These are phyloP conservation scores for Smittia aterrima DNA, from an alignment of 2,888 invertebrate genomes.

Conservation along the genomic window DNA sequence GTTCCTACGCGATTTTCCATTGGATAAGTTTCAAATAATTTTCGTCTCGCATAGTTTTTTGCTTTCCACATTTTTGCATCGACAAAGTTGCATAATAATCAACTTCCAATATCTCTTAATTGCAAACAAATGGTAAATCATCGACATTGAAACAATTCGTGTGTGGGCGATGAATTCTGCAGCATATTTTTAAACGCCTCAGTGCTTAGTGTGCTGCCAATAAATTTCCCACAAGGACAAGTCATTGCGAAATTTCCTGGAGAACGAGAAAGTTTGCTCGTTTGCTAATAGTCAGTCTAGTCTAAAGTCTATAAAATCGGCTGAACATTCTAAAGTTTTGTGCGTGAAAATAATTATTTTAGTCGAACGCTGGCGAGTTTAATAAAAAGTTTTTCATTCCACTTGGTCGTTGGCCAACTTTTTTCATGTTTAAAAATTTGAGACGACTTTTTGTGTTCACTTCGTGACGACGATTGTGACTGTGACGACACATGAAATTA, in stretches of 20 bases:
- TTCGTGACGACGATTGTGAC: not conserved
- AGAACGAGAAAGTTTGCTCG: not conserved
- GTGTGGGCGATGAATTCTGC: not conserved
- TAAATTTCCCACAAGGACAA: not conserved
- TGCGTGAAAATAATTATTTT: constrained; percentile 27
- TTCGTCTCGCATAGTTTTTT: not conserved
- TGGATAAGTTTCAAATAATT: constrained; percentile 29
- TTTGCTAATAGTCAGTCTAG: not conserved
- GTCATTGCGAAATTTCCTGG: not conserved
- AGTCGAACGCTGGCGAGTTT: constrained; percentile 11
- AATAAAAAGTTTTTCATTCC: constrained; percentile 11
- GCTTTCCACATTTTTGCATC: not conserved
- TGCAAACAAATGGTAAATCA: constrained; percentile 26
- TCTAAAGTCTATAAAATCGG: no score
- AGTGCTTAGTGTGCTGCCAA: not conserved
- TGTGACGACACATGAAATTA: not conserved
- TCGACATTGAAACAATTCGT: not conserved
- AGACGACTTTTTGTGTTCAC: not conserved
- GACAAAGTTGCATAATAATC: constrained; percentile 20
- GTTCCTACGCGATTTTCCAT: constrained; percentile 37
- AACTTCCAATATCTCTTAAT: not conserved
- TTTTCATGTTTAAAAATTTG: not conserved
- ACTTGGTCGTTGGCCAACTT: constrained; percentile 35
- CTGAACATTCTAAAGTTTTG: not conserved
- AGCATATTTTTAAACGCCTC: not conserved